phyloP scores from a whole-genome alignment of 2,113 vertebrate species.

The Baryphthengus martii region DNA sequence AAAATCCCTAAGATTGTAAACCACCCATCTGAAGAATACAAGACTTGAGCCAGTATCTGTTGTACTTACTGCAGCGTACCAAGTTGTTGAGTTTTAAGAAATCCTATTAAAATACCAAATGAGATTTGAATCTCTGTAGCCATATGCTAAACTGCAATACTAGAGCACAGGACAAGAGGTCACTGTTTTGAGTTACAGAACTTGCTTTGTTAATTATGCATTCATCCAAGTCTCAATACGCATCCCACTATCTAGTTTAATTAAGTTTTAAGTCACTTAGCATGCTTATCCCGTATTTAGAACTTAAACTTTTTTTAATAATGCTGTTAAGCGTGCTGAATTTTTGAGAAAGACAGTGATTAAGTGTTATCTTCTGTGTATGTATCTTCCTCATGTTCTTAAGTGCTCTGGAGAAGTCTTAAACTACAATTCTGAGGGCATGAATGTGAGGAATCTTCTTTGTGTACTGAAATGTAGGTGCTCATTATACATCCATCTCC shows the following conservation, averaged over 20 bases:
- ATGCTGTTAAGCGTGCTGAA: background rate
- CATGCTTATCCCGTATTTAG: background rate
- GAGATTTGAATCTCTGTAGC: slow-evolving; percentile 47
- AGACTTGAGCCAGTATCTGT: background rate
- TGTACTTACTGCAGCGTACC: background rate
- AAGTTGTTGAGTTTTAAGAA: slow-evolving; percentile 9
- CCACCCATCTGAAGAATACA: background rate
- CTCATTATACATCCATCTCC: too few relatives aligned
- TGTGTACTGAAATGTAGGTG: background rate
- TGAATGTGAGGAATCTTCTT: background rate
- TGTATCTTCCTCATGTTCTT: background rate
- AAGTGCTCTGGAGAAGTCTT: background rate
- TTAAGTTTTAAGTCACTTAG: slow-evolving; percentile 8
- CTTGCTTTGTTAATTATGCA: slow-evolving; percentile 48
- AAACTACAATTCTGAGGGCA: background rate
- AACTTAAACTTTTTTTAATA: background rate
- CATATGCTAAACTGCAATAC: background rate
- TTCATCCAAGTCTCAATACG: slow-evolving; percentile 8
- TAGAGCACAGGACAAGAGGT: slow-evolving; percentile 32
- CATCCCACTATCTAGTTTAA: slow-evolving; percentile 23
- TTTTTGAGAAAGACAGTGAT: background rate
- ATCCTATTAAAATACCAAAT: slow-evolving; percentile 62
- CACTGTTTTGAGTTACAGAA: slow-evolving; percentile 4
- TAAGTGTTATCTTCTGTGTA: background rate
- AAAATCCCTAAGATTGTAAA: background rate